Base-by-base conservation (phyloP, 2,797 vertebrate species). In the Galaxias olidus region DNA sequence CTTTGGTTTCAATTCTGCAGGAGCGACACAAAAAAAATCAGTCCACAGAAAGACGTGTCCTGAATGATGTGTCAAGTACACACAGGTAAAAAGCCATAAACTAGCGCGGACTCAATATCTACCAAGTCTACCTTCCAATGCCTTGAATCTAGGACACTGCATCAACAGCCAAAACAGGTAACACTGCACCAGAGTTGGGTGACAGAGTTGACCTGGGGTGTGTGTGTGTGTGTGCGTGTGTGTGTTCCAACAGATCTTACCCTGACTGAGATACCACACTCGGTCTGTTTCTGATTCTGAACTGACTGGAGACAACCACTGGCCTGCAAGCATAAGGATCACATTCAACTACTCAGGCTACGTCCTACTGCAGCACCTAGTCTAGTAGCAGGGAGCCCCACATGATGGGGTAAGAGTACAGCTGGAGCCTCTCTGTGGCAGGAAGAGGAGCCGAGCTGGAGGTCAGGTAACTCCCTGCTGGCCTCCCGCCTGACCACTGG, bases 1-100 rank as follows among this genome's bases (percentile, higher is more conserved):
- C 8, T 74, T 55, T 63, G 66, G 70, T 44, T 54, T 79, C 9
- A 66, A 66, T 52, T 68, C 90, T 92, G 74, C 63, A 55, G 62
- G 42, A 58, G 51, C 61, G 82, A 55, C 17, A 80, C 1, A 69
- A 53, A 47, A 53, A 47, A 4, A 58, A 54, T 42, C 14, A 65
- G 58, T 1, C 61, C 9, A 59, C 57, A 8, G 61, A 6, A 30
- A 30, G 30, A 30, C 30, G 6, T 30, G 30, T 30, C 30, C 2
- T 30, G 30, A 30, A 30, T 30, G 30, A 30, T 30, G 30, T 30
- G 30, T 30, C 2, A 30, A 30, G 6, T 30, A 30, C 30, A 30
- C 30, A 30, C 30, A 30, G 30, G 30, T 30, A n/a, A n/a, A n/a
- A n/a, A n/a, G n/a, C n/a, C 30, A 3, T 30, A 30, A 30, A 30